Evolutionary conservation across 2,113 vertebrate species (phyloP), one percentile per base, ranked within the genome.

Genomic region (Calyptommatus sinebrachiatus): DNA sequence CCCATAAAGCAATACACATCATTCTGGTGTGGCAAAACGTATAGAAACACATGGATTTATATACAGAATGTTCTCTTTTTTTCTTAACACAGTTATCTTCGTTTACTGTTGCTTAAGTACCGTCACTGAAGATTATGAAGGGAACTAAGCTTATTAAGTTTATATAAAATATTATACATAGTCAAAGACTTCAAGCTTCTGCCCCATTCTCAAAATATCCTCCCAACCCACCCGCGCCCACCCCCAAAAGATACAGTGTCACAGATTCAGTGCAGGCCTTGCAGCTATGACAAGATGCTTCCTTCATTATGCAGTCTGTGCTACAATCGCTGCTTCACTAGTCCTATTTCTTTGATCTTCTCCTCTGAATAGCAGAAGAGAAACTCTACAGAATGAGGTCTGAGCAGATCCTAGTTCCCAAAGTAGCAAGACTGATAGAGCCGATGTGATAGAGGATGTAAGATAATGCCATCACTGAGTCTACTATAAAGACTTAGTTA

Each of bases 1-100:
- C 90, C 88, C 89, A 92, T 92, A 94, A 94, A 93, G 94, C 94
- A 95, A 95, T 92, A 95, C 94, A 83, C 90, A 95, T 95, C 85
- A 91, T 92, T 93, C 85, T 85, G 89, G 89, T 78, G 80, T 29
- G 89, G 92, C 90, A 90, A 94, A 82, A 81, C 89, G 91, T 93
- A 92, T 88, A 91, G 94, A 94, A 94, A 96, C 80, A 92, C 94
- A 94, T 95, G 93, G 93, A 93, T 90, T 93, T 95, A 96, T 96
- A 91, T 96, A 96, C 95, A 97, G 94, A 91, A 92, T 96, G 91
- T 93, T 90, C 53, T 16, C 94, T 94, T 93, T 78, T 90, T 91
- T 90, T 77, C 88, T 92, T 94, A 92, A 88, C 94, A 92, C 91
- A 89, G 88, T 84, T 82, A 89, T 87, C 81, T 90, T 90, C 90